Evolutionary conservation across 2,888 invertebrate genomes (phyloP).

Genomic region (Trissoscelio sp.): DNA sequence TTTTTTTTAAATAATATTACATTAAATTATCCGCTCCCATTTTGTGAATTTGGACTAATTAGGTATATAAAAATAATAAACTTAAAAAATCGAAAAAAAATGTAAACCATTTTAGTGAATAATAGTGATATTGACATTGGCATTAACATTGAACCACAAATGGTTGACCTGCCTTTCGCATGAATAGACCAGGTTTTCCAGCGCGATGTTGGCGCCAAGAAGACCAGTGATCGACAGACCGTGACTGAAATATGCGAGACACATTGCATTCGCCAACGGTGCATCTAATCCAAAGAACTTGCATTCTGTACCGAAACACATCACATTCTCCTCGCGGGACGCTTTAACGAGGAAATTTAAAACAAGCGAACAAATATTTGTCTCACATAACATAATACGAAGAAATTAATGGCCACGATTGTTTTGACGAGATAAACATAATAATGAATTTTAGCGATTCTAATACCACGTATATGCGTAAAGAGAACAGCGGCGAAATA

Average conservation of each 20-base stretch:
- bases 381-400: constrained; percentile 45
- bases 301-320: constrained; percentile 65
- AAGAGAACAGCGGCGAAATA: constrained; percentile 13
- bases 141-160: constrained; percentile 56
- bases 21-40: no score
- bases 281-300: constrained; percentile 71
- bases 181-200: constrained; percentile 57
- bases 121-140: constrained; percentile 28
- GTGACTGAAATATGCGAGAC: constrained; percentile 81
- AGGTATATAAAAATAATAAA: no score
- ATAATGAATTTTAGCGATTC: constrained; percentile 42
- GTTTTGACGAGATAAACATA: constrained; percentile 39
- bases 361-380: constrained; percentile 57
- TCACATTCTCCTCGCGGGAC: constrained; percentile 50
- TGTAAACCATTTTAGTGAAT: background rate
- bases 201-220: constrained; percentile 62
- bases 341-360: constrained; percentile 64
- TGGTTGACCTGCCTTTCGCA: constrained; percentile 56
- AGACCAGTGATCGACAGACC: constrained; percentile 73
- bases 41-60: no score
- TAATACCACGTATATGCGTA: constrained; percentile 3
- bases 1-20: no score
- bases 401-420: constrained; percentile 46
- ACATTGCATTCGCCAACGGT: constrained; percentile 77
- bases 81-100: no score